A percentile compares a stretch with the other conserved stretches of the same genome.
Conservation (phyloP, 2,888 invertebrate genomes). For the Melangyna quadrimaculata region DNA sequence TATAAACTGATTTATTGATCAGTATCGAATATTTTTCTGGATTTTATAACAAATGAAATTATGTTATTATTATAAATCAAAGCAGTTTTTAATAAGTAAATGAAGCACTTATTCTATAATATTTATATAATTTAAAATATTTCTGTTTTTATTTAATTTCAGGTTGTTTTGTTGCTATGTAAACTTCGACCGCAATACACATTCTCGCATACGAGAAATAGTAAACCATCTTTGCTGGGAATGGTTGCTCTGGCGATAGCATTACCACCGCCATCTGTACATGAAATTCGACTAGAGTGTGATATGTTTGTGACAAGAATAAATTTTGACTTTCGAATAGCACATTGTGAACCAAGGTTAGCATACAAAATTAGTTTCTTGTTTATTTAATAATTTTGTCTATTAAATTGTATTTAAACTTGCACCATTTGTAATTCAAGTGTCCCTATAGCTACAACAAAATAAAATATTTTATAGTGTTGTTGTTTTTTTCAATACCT, state of each 20-base stretch:
- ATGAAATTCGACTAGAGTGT: slow-evolving; percentile 96
- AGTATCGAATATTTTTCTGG: slow-evolving; percentile 80
- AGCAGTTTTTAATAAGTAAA: background rate
- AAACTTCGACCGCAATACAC: slow-evolving; percentile 96
- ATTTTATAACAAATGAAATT: background rate
- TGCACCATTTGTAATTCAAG: no score
- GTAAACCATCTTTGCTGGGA: slow-evolving; percentile 92
- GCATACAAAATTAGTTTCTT: slow-evolving; percentile 72
- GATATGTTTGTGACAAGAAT: slow-evolving; percentile 98
- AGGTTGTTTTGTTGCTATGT: slow-evolving; percentile 96
- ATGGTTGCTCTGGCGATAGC: slow-evolving; percentile 98
- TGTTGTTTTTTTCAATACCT: no score
- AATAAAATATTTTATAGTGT: no score
- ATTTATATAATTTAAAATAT: background rate
- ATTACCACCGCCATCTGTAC: slow-evolving; percentile 97
- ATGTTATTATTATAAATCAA: background rate
- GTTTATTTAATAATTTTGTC: background rate
- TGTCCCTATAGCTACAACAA: no score
- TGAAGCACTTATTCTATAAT: background rate
- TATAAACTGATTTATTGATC: slow-evolving; percentile 81
- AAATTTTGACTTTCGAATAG: slow-evolving; percentile 97
- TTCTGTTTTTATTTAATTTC: slow-evolving; percentile 75
- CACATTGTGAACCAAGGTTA: slow-evolving; percentile 98
- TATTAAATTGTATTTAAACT: background rate
- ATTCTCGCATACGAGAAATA: slow-evolving; percentile 94